These are phyloP conservation scores for Microplitis mediator DNA, from an alignment of 1,140 invertebrate species.

Conservation along the genomic window DNA sequence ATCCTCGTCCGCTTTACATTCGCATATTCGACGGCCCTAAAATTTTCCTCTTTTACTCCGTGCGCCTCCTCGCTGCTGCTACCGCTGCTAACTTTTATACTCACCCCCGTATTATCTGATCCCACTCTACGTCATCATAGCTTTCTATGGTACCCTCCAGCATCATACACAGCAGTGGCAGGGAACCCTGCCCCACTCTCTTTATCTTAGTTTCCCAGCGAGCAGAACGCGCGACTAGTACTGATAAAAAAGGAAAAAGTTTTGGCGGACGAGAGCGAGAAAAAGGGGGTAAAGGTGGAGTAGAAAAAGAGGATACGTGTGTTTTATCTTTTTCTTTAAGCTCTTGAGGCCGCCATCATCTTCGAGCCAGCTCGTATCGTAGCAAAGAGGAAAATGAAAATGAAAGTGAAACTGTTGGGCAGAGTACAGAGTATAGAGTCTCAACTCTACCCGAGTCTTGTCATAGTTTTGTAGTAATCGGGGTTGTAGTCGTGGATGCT, in stretches of 20 bases:
- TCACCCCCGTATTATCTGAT: constrained; percentile 42
- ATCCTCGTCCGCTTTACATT: constrained; percentile 31
- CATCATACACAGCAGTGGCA: not conserved
- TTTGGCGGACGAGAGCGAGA: no score
- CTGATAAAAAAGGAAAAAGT: no score
- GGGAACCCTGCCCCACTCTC: no score
- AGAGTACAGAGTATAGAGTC: not conserved
- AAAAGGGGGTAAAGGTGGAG: no score
- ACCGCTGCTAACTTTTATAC: constrained; percentile 33
- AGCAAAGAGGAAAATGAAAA: constrained; percentile 45
- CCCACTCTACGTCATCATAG: constrained; percentile 35
- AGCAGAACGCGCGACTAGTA: no score
- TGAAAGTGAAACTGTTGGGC: constrained; percentile 53
- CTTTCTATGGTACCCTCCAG: constrained; percentile 3
- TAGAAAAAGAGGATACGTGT: no score
- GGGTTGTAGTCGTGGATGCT: not conserved
- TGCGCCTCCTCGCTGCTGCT: constrained; percentile 11
- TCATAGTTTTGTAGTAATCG: no score
- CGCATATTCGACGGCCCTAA: constrained; percentile 27
- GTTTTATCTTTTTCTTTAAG: not conserved
- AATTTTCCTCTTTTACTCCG: constrained; percentile 33
- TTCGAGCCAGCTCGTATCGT: constrained; percentile 19
- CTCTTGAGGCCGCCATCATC: constrained; percentile 1
- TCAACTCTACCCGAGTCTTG: not conserved
- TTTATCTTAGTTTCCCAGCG: no score